A percentile compares a stretch with the other conserved stretches of the same genome.
These are phyloP conservation scores for Pteronura brasiliensis DNA, from an alignment of 2,113 vertebrate species.

Conservation along the genomic window DNA sequence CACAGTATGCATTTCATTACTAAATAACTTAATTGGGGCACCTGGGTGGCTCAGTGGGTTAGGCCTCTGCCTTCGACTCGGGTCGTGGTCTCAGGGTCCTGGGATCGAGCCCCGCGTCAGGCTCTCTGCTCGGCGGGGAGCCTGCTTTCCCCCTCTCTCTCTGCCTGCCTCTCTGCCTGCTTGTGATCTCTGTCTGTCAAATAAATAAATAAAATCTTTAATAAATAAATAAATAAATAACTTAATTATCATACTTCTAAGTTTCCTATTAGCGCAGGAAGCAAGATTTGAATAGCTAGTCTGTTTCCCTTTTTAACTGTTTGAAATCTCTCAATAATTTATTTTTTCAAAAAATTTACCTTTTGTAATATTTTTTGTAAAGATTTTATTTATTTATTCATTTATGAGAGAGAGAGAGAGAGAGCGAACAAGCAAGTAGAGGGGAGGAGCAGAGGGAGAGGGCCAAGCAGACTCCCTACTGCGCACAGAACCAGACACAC, in stretches of 20 bases:
- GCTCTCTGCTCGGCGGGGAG: too few species aligned
- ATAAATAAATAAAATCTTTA: too few species aligned
- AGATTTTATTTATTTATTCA: neutral
- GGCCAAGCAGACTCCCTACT: neutral
- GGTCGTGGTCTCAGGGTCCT: too few species aligned
- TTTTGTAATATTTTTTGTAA: neutral
- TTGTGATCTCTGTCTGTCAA: too few species aligned
- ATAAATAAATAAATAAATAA: too few species aligned
- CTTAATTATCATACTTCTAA: neutral
- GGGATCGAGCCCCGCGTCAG: too few species aligned
- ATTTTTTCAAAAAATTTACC: neutral
- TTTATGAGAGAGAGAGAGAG: neutral
- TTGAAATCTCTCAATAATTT: neutral
- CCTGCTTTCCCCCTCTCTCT: too few species aligned
- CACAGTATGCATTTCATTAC: neutral
- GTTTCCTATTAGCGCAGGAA: neutral
- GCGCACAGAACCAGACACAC: neutral
- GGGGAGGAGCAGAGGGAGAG: neutral
- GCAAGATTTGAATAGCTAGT: neutral
- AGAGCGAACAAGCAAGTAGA: neutral
- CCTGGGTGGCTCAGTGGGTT: too few species aligned
- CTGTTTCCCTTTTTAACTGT: neutral
- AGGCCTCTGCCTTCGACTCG: too few species aligned
- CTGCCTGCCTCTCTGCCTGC: too few species aligned
- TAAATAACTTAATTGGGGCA: too few species aligned